These are phyloP conservation scores for Micromesistius poutassou DNA, from an alignment of 2,797 vertebrate species.

Conservation along the genomic window DNA sequence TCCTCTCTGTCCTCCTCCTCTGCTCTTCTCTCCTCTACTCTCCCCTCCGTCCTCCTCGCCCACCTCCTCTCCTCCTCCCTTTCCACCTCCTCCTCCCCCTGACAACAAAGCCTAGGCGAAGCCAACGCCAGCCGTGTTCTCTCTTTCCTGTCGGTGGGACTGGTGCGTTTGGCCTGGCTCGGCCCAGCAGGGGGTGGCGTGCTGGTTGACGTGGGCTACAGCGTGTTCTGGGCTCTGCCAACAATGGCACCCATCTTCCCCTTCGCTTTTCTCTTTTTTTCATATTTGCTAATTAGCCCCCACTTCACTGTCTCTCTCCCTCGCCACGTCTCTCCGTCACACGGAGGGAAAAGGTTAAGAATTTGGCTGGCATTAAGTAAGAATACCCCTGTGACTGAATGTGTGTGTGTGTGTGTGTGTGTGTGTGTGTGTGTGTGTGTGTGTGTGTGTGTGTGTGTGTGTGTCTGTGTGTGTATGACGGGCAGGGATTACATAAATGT, in stretches of 20 bases:
- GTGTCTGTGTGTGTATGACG: not conserved
- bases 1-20: not conserved
- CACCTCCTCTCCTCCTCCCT: not conserved
- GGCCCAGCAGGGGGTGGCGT: not conserved
- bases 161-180: not conserved
- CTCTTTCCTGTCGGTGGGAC: not conserved
- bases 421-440: not conserved
- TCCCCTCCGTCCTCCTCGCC: not conserved
- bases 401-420: constrained; percentile 9
- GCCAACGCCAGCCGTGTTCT: not conserved
- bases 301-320: constrained; percentile 30
- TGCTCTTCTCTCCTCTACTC: not conserved
- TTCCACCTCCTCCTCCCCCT: not conserved
- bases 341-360: constrained; percentile 53
- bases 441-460: not conserved
- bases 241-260: not conserved
- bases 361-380: constrained; percentile 45
- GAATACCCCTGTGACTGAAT: constrained; percentile 38
- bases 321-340: not conserved
- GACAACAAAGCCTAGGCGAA: not conserved
- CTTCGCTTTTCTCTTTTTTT: constrained; percentile 10
- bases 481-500: not conserved
- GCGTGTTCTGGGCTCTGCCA: not conserved
- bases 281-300: constrained; percentile 5
- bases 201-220: not conserved